Evolutionary conservation across 2,797 vertebrate genomes (phyloP), one percentile per base, ranked within the genome.

Genomic region (Myotis planiceps): DNA sequence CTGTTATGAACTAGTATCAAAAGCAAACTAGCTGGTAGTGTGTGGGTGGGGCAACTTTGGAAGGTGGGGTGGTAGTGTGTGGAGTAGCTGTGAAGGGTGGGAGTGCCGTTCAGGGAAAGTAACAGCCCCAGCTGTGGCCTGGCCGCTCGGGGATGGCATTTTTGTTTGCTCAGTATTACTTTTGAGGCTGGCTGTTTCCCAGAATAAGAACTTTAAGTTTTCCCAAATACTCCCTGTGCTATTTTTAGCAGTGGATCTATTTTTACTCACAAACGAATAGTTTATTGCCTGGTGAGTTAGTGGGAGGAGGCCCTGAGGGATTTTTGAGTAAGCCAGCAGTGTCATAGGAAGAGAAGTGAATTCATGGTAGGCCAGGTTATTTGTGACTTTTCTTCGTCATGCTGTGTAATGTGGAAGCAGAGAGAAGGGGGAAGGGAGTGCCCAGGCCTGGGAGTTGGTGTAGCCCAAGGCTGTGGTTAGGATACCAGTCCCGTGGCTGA

Each of bases 211-310:
- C 45, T 93, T 88, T 37, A 91, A 72, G 60, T 95, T 96, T 97
- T 97, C 94, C 90, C 95, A 79, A 88, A 88, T 95, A 94, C 94
- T 97, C 75, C 68, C 49, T 81, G 63, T 45, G 95, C 92, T 97
- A 68, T 96, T 97, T 97, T 96, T 97, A 92, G 74, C 58, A 75
- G 21, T 25, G 5, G 39, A 21, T 95, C 96, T 97, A 95, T 97
- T 97, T 97, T 96, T 97, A 95, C 58, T 93, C 74, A 49, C 49
- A 82, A 49, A 97, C 47, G 60, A 95, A 49, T 74, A 85, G 90
- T 93, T 94, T 93, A 90, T 95, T 96, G 92, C 95, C 94, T 95
- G 93, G 51, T 74, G 90, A 94, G 94, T 93, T 95, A 80, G 89
- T 92, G 83, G 92, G 85, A 94, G 78, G 92, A 92, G 78, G 95